Conservation (phyloP, 2,888 invertebrate genomes). For the Parnassius orleans region DNA sequence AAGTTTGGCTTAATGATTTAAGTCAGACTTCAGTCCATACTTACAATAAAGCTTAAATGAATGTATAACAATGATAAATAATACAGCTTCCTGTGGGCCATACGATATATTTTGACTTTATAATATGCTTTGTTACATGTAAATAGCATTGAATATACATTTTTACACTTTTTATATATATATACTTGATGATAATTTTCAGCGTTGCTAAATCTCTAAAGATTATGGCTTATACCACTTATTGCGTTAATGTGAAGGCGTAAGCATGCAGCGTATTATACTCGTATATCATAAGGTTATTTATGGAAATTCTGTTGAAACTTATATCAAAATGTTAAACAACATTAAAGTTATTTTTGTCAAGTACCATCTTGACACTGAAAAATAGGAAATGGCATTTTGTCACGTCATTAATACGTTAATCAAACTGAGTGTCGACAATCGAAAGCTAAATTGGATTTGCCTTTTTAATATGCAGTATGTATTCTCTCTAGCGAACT, state of each 20-base stretch:
- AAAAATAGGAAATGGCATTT: constrained; percentile 9
- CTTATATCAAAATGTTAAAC: not conserved
- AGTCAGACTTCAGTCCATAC: too few species aligned
- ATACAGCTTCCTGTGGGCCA: too few species aligned
- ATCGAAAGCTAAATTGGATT: constrained; percentile 49
- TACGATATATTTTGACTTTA: too few species aligned
- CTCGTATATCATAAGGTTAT: constrained; percentile 63
- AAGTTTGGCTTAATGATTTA: too few species aligned
- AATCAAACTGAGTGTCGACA: constrained; percentile 32
- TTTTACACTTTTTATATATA: too few species aligned
- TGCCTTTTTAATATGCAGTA: constrained; percentile 55
- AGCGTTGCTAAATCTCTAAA: not conserved
- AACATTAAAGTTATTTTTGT: not conserved
- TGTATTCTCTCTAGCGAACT: constrained; percentile 61
- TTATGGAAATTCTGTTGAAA: constrained; percentile 54
- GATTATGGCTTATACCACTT: constrained; percentile 34
- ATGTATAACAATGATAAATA: too few species aligned
- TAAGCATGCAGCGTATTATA: constrained; percentile 60
- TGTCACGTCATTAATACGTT: constrained; percentile 30
- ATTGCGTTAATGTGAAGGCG: constrained; percentile 53
- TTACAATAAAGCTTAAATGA: too few species aligned
- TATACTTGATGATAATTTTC: too few species aligned
- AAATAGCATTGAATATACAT: too few species aligned
- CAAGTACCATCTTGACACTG: not conserved
- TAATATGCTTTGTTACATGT: too few species aligned